Evolutionary conservation across 2,113 vertebrate species (phyloP), one percentile per base, ranked within the genome.

Genomic region (Pomatostomus ruficeps): DNA sequence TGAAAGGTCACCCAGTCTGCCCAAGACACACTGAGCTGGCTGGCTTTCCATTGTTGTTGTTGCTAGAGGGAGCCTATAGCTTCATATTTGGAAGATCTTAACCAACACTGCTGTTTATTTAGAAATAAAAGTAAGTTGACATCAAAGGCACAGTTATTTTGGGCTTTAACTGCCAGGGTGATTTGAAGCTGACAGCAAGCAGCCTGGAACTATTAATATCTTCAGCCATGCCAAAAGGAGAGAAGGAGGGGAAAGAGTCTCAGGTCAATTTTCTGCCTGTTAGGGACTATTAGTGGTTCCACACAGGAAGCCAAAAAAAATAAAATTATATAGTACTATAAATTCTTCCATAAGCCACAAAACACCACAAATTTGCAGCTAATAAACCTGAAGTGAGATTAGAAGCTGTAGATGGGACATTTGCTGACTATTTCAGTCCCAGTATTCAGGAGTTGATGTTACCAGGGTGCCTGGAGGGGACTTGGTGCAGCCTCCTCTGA

Each of bases 341-440:
- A 98, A 97, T 97, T 97, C 97, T 93, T 97, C 97, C 88, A 92
- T 93, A 89, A 96, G 96, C 97, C 97, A 97, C 97, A 97, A 95
- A 97, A 83, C 88, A 96, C 93, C 94, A 91, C 95, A 95, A 87
- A 96, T 97, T 97, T 98, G 96, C 97, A 97, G 93, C 97, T 98
- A 97, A 98, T 98, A 97, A 97, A 96, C 93, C 92, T 97, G 92
- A 86, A 95, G 90, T 29, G 76, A 85, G 97, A 94, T 97, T 96
- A 97, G 95, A 85, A 96, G 90, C 36, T 74, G 93, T 73, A 73
- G 59, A 93, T 95, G 66, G 90, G 84, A 91, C 82, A 62, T 79
- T 73, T 89, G 54, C 94, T 95, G 45, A 22, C 92, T 74, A 35
- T 84, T 80, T 77, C 77, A 52, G 72, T 61, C 73, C 81, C 42